Conservation (phyloP, 1,140 invertebrate genomes). For the Pissodes strobi region DNA sequence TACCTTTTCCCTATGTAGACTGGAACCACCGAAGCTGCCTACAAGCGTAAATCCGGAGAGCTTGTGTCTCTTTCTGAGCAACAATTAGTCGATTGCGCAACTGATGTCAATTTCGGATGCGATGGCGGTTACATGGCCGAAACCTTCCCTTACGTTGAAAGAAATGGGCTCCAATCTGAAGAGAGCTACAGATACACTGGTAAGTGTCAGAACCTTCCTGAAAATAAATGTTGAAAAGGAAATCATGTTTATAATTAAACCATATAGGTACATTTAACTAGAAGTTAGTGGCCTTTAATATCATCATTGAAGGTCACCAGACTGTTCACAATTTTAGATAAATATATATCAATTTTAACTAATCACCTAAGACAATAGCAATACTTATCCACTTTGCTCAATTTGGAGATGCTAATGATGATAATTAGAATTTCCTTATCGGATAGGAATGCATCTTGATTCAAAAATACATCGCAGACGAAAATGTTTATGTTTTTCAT, state of each 20-base stretch:
- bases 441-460: too few species aligned
- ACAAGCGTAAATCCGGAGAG: conserved; percentile 80
- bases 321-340: neutral
- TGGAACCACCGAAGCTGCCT: conserved; percentile 92
- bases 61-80: conserved; percentile 35
- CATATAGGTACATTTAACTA: too few species aligned
- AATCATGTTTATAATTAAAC: too few species aligned
- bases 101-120: conserved; percentile 48
- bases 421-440: too few species aligned
- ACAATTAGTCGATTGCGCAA: conserved; percentile 40
- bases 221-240: conserved; percentile 56
- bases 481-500: too few species aligned
- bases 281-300: neutral
- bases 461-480: too few species aligned
- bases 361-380: too few species aligned
- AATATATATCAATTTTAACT: neutral
- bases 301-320: neutral
- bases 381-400: too few species aligned
- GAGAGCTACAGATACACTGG: conserved; percentile 31
- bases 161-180: conserved; percentile 34
- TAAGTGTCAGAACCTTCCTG: too few species aligned
- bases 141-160: conserved; percentile 59
- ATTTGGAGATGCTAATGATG: too few species aligned
- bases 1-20: conserved; percentile 62
- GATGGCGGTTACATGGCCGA: conserved; percentile 28